phyloP scores from a whole-genome alignment of 2,888 invertebrate genomes.

The Heteropelma amictum region DNA sequence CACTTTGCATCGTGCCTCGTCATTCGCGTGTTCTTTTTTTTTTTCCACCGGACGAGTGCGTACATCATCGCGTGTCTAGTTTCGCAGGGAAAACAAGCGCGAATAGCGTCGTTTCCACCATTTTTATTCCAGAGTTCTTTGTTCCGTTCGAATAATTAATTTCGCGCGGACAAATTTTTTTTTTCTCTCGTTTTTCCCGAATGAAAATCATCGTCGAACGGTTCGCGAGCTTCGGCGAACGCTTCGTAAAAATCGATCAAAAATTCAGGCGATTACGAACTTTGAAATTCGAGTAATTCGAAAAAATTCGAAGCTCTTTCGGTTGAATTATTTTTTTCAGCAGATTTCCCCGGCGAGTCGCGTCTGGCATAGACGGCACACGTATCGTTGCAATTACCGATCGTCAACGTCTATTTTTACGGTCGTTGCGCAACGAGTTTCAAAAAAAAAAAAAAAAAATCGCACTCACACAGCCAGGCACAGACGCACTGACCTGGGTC shows the following conservation, averaged over 20 bases:
- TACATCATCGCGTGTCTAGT: neutral
- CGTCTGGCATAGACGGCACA: neutral
- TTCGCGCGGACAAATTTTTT: no score
- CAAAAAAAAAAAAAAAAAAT: slow-evolving; percentile 9
- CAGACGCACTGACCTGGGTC: slow-evolving; percentile 47
- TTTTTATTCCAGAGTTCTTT: no score
- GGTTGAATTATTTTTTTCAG: no score
- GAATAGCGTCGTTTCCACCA: neutral
- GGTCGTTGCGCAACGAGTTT: slow-evolving; percentile 23
- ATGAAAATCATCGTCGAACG: no score
- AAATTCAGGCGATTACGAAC: no score
- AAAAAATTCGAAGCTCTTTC: no score
- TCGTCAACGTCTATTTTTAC: slow-evolving; percentile 30
- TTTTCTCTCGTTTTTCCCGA: no score
- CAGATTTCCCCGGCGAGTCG: neutral
- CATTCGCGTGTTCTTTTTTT: neutral
- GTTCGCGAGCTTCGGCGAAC: no score
- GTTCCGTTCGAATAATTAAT: neutral
- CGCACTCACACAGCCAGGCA: neutral
- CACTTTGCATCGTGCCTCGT: slow-evolving; percentile 7
- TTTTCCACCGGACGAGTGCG: neutral
- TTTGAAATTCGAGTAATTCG: no score
- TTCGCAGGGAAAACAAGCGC: neutral
- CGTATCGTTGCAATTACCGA: slow-evolving; percentile 10
- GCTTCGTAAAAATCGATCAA: neutral